These are phyloP conservation scores for Cosmopolites sordidus DNA, from an alignment of 2,888 invertebrate genomes.

Conservation along the genomic window DNA sequence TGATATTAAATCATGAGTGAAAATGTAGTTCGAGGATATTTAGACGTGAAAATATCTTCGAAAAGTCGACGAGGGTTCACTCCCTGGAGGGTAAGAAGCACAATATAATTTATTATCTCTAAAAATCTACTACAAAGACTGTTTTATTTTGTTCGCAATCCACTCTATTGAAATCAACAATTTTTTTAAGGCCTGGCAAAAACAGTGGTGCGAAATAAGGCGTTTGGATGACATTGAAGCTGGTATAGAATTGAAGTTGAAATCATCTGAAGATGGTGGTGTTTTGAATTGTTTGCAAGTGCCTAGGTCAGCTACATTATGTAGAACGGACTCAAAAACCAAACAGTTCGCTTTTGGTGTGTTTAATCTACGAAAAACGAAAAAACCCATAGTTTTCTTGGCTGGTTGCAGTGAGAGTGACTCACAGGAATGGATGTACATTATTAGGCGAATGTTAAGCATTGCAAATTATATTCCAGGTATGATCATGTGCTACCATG, in stretches of 20 bases:
- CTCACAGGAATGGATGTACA: constrained; percentile 66
- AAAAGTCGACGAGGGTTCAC: constrained; percentile 58
- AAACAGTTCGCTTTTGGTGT: constrained; percentile 68
- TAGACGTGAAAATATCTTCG: constrained; percentile 62
- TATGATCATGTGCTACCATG: too few species aligned
- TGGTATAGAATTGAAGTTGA: constrained; percentile 55
- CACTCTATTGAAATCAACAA: neutral
- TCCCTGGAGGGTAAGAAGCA: constrained; percentile 58
- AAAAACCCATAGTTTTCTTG: constrained; percentile 61
- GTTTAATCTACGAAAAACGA: constrained; percentile 54
- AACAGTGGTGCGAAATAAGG: constrained; percentile 62
- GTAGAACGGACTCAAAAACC: constrained; percentile 62
- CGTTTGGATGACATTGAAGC: constrained; percentile 54
- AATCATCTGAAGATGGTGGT: constrained; percentile 48
- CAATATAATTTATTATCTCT: constrained; percentile 1
- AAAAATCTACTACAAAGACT: neutral
- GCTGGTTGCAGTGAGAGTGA: constrained; percentile 62
- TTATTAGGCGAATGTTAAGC: constrained; percentile 54
- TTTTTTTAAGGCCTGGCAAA: constrained; percentile 57
- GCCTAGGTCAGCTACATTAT: constrained; percentile 57
- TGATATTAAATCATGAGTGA: constrained; percentile 18
- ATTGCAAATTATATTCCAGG: constrained; percentile 46
- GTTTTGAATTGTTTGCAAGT: constrained; percentile 51
- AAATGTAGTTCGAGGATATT: constrained; percentile 48
- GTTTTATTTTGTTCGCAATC: neutral